Base-by-base conservation (phyloP, 2,888 invertebrate species). In the Aphidoletes aphidimyza region DNA sequence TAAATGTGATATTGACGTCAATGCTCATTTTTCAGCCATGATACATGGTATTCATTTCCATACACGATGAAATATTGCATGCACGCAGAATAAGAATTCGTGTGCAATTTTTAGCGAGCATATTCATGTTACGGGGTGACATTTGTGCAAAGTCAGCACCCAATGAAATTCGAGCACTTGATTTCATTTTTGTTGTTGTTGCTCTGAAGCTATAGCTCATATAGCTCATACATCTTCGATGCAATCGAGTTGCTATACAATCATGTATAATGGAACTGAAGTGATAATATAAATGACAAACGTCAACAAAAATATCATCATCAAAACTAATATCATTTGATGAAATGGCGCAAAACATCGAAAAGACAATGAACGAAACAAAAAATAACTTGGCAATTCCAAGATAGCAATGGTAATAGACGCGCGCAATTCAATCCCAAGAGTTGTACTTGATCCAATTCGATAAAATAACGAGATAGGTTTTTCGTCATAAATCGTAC, bases 261-360 rank as follows among this genome's bases (percentile, higher is more conserved):
- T n/a, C n/a, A n/a, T 54, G 11, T 19, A 19, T 19, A 54, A 54
- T 54, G 42, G 42, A 54, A 26, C 22, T 14, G 17, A 17, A n/a
- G 14, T n/a, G 30, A 30, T 26, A 34, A 69, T 30, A 30, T 69
- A 69, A 69, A 69, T 69, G 69, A 30, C 30, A 69, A 30, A 34
- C 30, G 69, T 69, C 69, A 69, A 69, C 69, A 14, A 30, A 69
- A 69, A 69, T 69, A 9, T 69, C 30, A 69, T 69, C 69, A 69
- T 69, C 30, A 69, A 69, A 69, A 69, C 34, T 69, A 69, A 69
- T 69, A 69, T 30, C 30, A 69, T 30, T 19, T 14, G 39, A 17
- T 17, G 17, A 69, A 69, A 69, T 69, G 34, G 30, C 22, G 42
- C 8, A 42, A 54, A 69, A 54, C 6, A 14, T 30, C 6, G 30